Conservation (phyloP, 2,113 vertebrate species). For the Indicator maculatus region DNA sequence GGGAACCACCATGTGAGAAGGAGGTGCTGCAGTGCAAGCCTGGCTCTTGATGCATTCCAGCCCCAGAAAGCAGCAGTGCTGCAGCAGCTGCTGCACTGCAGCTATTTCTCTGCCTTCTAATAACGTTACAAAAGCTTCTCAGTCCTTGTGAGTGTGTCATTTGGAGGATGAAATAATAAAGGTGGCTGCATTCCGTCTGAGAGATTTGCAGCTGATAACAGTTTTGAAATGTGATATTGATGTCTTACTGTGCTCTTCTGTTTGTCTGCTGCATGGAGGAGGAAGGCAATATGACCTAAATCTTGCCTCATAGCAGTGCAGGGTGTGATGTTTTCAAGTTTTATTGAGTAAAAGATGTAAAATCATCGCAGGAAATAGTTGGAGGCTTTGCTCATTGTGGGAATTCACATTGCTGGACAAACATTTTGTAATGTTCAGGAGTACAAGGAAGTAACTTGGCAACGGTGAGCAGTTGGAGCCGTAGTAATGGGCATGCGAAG, state of each 20-base stretch:
- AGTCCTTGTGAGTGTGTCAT: neutral
- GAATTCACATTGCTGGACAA: neutral
- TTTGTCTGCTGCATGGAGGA: neutral
- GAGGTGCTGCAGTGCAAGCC: neutral
- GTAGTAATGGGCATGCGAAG: neutral
- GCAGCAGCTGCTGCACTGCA: constrained; percentile 67
- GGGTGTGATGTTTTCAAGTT: neutral
- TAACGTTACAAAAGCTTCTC: neutral
- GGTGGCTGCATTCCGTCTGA: constrained; percentile 18
- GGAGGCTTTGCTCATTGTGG: constrained; percentile 7
- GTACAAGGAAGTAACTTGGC: neutral
- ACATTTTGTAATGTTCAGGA: neutral
- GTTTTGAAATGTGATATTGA: constrained; percentile 23
- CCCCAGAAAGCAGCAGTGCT: neutral
- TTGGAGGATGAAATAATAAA: constrained; percentile 31
- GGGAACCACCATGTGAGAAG: neutral
- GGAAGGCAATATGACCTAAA: neutral
- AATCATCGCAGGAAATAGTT: neutral
- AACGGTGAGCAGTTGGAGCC: neutral
- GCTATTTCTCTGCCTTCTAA: neutral
- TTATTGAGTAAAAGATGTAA: constrained; percentile 11
- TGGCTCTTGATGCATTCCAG: rapidly evolving
- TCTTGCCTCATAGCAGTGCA: neutral
- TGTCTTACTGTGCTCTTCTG: neutral
- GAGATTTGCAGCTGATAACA: neutral